Percentiles rank a stretch among this genome's conserved stretches.
phyloP scores from a whole-genome alignment of 2,113 vertebrate genomes.

The Eubucco bourcierii region DNA sequence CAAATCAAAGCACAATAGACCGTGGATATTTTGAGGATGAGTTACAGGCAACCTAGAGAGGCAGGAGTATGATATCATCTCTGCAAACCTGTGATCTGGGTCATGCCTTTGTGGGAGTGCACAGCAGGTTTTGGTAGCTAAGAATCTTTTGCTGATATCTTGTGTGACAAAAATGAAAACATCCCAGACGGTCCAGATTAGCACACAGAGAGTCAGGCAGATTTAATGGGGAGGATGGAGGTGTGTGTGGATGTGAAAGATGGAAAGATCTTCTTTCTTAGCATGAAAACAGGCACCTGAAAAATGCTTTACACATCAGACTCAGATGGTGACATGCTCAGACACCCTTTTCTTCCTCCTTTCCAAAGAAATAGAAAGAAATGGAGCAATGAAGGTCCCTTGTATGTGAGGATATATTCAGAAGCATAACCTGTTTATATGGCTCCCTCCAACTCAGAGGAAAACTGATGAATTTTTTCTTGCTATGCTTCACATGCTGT shows the following conservation, averaged over 20 bases:
- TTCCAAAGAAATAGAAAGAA: not conserved
- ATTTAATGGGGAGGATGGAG: not conserved
- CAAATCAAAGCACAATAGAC: not conserved
- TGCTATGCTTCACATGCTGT: too few species aligned
- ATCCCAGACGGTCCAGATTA: not conserved
- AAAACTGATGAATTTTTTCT: too few species aligned
- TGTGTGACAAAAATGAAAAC: not conserved
- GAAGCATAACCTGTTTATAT: not conserved
- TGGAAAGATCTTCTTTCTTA: not conserved
- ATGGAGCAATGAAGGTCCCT: not conserved
- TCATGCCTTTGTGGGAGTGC: not conserved
- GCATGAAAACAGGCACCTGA: not conserved
- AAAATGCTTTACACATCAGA: not conserved
- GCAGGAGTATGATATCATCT: not conserved
- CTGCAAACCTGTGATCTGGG: not conserved
- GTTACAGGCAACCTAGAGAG: not conserved
- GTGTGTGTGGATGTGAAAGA: not conserved
- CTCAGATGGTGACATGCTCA: too few species aligned
- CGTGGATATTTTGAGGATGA: not conserved
- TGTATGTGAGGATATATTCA: not conserved
- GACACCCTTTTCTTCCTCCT: not conserved
- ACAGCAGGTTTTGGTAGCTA: not conserved
- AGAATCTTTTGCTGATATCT: not conserved
- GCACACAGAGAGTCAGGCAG: accelerated
- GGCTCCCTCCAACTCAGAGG: not conserved